Conservation (phyloP, 1,140 invertebrate species). For the Glossosoma conforme region DNA sequence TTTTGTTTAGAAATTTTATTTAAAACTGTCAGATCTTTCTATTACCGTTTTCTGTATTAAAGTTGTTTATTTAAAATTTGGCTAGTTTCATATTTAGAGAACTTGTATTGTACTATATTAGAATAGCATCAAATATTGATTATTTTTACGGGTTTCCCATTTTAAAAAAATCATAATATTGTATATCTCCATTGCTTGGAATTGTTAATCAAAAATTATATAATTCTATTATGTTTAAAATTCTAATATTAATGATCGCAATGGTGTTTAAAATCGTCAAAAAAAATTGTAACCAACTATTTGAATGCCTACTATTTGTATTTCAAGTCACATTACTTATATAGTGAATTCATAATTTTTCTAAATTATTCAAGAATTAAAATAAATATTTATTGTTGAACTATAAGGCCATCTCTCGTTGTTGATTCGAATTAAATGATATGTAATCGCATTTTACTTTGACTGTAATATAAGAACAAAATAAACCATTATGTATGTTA, state of each 20-base stretch:
- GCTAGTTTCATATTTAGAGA: neutral
- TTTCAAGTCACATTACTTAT: neutral
- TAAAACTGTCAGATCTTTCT: neutral
- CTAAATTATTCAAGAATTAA: neutral
- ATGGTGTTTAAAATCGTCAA: too few species aligned
- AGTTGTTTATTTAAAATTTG: neutral
- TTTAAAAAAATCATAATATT: neutral
- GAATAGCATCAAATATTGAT: too few species aligned
- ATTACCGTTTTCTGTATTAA: neutral
- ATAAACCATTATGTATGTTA: neutral
- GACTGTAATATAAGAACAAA: neutral
- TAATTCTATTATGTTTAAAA: neutral
- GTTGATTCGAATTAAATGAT: neutral
- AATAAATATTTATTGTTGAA: neutral
- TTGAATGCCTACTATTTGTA: neutral
- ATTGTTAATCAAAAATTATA: constrained; percentile 15
- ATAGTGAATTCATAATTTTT: neutral
- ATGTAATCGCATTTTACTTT: neutral
- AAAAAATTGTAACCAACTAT: too few species aligned
- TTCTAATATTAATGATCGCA: too few species aligned
- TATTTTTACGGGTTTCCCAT: neutral
- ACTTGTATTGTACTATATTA: too few species aligned
- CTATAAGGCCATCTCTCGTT: neutral
- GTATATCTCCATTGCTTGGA: constrained; percentile 5
- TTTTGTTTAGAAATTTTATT: too few species aligned